These are phyloP conservation scores for Drosophila melanosoma DNA, from an alignment of 2,888 invertebrate genomes.

Conservation along the genomic window DNA sequence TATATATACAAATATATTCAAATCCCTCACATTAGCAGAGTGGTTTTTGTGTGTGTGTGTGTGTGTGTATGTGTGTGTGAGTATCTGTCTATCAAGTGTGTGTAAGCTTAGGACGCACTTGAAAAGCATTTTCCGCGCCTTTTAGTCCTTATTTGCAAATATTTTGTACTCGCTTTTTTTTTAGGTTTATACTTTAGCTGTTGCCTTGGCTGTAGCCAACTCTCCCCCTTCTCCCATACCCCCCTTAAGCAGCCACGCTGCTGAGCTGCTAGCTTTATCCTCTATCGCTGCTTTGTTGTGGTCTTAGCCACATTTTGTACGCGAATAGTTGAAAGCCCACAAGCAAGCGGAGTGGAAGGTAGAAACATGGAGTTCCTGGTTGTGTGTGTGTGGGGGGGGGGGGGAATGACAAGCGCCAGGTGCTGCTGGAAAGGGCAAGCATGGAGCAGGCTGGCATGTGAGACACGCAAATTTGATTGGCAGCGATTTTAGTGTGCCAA, in stretches of 20 bases:
- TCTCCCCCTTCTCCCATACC: not conserved
- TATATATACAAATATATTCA: conserved; percentile 9
- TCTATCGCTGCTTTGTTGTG: conserved; percentile 60
- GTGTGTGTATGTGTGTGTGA: conserved; percentile 14
- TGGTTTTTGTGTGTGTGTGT: not conserved
- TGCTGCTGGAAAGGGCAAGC: not conserved
- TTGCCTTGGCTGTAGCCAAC: conserved; percentile 16
- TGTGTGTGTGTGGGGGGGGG: not conserved
- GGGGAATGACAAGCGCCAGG: not conserved
- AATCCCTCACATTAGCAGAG: not conserved
- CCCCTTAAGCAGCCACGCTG: not conserved
- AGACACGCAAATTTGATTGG: conserved; percentile 54
- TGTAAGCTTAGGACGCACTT: conserved; percentile 41
- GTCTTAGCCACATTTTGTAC: conserved; percentile 57
- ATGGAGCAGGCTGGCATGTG: conserved; percentile 4
- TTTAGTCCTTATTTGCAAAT: conserved; percentile 24
- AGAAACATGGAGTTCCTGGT: too few relatives aligned
- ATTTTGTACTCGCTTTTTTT: conserved; percentile 12
- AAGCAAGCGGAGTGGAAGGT: not conserved
- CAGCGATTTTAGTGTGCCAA: conserved; percentile 37
- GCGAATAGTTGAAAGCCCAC: conserved; percentile 56
- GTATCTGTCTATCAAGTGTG: conserved; percentile 34
- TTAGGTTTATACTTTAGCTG: conserved; percentile 38
- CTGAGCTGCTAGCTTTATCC: conserved; percentile 14
- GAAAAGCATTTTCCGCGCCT: conserved; percentile 41